Evolutionary conservation across 2,113 vertebrate species (phyloP).

Genomic region (Caranx ignobilis): DNA sequence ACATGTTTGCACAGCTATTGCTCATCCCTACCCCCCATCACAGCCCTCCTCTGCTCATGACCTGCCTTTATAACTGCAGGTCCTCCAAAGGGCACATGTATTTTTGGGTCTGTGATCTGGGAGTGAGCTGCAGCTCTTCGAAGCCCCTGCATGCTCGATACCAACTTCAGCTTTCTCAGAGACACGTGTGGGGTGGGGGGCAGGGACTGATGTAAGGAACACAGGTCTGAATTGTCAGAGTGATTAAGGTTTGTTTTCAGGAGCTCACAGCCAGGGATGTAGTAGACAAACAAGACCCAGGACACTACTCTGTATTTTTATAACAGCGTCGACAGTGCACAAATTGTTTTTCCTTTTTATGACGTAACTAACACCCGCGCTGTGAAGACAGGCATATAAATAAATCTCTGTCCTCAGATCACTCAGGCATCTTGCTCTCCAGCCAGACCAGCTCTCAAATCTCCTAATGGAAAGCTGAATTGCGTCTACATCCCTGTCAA

Average conservation of each 20-base stretch:
- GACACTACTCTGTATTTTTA: too few relatives aligned
- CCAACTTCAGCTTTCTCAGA: neutral
- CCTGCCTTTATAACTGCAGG: slow-evolving; percentile 47
- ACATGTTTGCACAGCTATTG: neutral
- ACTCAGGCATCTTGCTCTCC: slow-evolving; percentile 20
- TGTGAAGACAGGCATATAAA: slow-evolving; percentile 40
- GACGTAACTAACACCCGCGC: slow-evolving; percentile 19
- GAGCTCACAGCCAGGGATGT: neutral
- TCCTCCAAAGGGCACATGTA: slow-evolving; percentile 76
- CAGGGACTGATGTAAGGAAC: too few relatives aligned
- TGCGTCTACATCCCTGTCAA: slow-evolving; percentile 48
- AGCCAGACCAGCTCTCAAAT: slow-evolving; percentile 47
- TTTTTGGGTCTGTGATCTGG: slow-evolving; percentile 68
- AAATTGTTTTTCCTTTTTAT: neutral
- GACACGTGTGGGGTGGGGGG: too few relatives aligned
- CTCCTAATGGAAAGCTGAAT: slow-evolving; percentile 72
- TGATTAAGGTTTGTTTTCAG: neutral
- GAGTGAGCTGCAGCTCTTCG: slow-evolving; percentile 41
- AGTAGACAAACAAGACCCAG: neutral
- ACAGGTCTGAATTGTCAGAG: neutral
- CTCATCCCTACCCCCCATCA: neutral
- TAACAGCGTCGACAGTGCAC: neutral
- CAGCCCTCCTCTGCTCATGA: slow-evolving; percentile 14
- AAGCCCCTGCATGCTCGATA: slow-evolving; percentile 4
- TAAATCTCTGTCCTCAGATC: slow-evolving; percentile 44